Evolutionary conservation across 2,797 vertebrate genomes (phyloP).

Genomic region (Myotis daubentonii): DNA sequence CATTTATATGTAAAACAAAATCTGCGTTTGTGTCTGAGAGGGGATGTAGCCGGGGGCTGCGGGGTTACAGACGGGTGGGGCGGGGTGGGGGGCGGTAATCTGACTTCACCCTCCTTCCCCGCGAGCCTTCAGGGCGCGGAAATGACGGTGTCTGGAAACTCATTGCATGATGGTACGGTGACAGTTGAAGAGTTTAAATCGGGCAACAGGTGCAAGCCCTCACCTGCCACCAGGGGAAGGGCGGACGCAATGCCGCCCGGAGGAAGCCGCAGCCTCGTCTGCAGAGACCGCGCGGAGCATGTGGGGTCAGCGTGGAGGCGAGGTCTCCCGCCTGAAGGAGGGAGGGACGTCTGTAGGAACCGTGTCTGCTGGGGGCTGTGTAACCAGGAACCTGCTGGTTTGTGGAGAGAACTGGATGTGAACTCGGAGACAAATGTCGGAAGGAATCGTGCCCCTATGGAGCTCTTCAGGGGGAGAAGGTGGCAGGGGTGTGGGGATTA

Average conservation of each 20-base stretch:
- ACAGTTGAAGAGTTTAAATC: background rate
- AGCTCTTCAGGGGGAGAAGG: background rate
- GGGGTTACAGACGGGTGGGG: background rate
- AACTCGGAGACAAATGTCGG: accelerated
- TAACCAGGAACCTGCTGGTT: background rate
- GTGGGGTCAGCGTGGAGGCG: background rate
- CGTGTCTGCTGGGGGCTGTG: background rate
- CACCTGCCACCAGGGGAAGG: background rate
- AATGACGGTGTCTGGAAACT: background rate
- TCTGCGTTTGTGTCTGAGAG: slow-evolving; percentile 38
- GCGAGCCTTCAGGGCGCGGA: background rate
- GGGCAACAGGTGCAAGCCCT: background rate
- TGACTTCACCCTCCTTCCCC: background rate
- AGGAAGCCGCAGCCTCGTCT: too few species aligned
- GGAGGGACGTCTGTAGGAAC: background rate
- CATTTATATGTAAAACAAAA: slow-evolving; percentile 71
- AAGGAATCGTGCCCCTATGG: background rate
- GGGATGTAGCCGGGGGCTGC: background rate
- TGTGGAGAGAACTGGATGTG: background rate
- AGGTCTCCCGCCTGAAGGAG: background rate
- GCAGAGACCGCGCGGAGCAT: background rate
- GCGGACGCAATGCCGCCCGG: background rate
- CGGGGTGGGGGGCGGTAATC: background rate
- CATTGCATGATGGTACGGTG: background rate
- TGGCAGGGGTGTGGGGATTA: accelerated